A percentile compares a stretch with the other conserved stretches of the same genome.
Conservation (phyloP, 2,888 invertebrate species). For the Pyrocoelia pectoralis region DNA sequence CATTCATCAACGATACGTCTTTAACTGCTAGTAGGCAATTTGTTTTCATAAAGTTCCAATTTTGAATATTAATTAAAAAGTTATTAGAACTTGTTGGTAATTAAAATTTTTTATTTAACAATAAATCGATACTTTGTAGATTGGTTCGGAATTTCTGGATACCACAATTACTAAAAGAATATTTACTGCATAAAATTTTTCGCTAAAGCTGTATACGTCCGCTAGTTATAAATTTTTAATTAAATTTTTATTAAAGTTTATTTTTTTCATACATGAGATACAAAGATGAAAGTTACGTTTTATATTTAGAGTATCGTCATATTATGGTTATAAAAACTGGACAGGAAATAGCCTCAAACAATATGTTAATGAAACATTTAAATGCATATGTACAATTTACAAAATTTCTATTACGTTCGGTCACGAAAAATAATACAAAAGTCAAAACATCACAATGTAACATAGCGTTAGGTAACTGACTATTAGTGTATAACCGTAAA, state of each 20-base stretch:
- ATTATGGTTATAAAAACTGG: neutral
- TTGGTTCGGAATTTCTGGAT: conserved; percentile 11
- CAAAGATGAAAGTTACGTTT: conserved; percentile 10
- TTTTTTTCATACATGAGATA: conserved; percentile 8
- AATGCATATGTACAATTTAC: conserved; percentile 25
- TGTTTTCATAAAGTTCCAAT: conserved; percentile 19
- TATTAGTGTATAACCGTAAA: conserved; percentile 1
- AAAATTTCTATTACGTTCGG: conserved; percentile 28
- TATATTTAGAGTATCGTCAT: conserved; percentile 15
- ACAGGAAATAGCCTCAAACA: conserved; percentile 28
- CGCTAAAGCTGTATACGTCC: neutral
- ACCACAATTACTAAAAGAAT: conserved; percentile 13
- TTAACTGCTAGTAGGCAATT: conserved; percentile 18
- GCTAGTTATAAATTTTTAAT: conserved; percentile 15
- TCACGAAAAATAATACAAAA: conserved; percentile 25
- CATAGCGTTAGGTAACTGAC: neutral
- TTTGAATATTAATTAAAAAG: conserved; percentile 25
- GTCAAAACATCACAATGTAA: neutral
- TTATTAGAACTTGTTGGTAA: conserved; percentile 29
- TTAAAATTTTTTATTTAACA: conserved; percentile 23
- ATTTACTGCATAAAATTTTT: conserved; percentile 5
- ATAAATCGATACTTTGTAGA: conserved; percentile 23
- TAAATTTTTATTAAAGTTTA: conserved; percentile 19
- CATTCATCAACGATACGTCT: conserved; percentile 4
- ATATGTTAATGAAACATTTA: conserved; percentile 28